Evolutionary conservation across 2,113 vertebrate genomes (phyloP).

Genomic region (Labeo rohita): DNA sequence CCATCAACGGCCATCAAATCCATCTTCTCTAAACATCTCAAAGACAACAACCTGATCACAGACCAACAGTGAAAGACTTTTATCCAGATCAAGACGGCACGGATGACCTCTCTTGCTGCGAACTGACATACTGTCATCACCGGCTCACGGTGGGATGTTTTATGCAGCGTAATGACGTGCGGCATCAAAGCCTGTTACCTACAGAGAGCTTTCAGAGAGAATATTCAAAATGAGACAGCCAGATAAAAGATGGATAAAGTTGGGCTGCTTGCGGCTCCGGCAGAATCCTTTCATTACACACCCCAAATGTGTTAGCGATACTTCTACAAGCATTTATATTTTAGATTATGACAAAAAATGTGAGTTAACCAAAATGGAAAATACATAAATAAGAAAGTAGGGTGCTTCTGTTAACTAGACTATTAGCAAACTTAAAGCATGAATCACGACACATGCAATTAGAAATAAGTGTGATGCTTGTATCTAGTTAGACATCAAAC

Average conservation of each 20-base stretch:
- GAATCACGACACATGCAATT: background rate
- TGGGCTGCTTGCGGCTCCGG: background rate
- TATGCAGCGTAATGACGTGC: constrained; percentile 31
- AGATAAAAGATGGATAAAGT: constrained; percentile 37
- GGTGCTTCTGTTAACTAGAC: background rate
- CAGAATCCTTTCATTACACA: background rate
- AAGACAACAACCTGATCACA: background rate
- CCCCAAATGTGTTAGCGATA: background rate
- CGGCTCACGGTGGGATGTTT: constrained; percentile 34
- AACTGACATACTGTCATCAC: constrained; percentile 3
- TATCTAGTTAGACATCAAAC: background rate
- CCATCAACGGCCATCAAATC: constrained; percentile 8
- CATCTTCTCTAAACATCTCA: constrained; percentile 7
- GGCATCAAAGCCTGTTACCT: constrained; percentile 41
- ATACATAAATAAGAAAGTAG: background rate
- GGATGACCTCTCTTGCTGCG: background rate
- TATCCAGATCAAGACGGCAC: constrained; percentile 30
- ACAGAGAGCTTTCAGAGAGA: constrained; percentile 35
- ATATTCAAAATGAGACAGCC: constrained; percentile 23
- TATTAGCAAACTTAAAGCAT: background rate
- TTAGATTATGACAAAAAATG: background rate
- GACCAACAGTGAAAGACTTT: constrained; percentile 39
- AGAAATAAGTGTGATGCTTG: background rate
- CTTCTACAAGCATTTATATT: background rate
- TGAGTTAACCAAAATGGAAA: background rate